phyloP scores from a whole-genome alignment of 2,888 invertebrate species.

The Julus scandinavius region DNA sequence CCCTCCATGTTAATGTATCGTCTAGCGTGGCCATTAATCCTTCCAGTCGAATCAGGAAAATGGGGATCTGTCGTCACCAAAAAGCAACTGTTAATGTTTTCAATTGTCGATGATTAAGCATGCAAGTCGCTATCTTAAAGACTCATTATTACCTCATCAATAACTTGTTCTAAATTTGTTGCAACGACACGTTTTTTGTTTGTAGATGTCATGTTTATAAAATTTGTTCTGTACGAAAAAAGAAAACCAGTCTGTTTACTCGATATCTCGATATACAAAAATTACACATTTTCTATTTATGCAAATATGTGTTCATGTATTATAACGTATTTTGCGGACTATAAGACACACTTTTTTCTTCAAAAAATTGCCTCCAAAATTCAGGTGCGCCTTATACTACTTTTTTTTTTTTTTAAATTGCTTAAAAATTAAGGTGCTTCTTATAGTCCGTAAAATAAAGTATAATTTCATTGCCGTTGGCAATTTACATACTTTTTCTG shows the following conservation, averaged over 20 bases:
- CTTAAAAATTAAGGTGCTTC: no score
- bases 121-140: not conserved
- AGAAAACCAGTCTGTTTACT: not conserved
- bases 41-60: conserved; percentile 73
- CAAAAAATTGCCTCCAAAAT: no score
- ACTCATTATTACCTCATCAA: conserved; percentile 70
- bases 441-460: no score
- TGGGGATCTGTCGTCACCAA: conserved; percentile 66
- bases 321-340: no score
- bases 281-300: no score
- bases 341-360: no score
- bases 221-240: conserved; percentile 69
- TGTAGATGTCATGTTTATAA: conserved; percentile 72
- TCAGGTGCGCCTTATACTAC: no score
- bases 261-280: not conserved
- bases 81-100: not conserved
- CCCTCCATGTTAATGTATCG: conserved; percentile 69
- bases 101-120: conserved; percentile 1
- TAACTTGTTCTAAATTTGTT: conserved; percentile 73
- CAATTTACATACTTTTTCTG: conserved; percentile 70
- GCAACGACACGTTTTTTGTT: conserved; percentile 73
- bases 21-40: conserved; percentile 74
- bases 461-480: not conserved
- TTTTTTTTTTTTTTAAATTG: no score
- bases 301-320: no score